Base-by-base conservation (phyloP, 2,113 vertebrate species). In the Atrichornis clamosus region DNA sequence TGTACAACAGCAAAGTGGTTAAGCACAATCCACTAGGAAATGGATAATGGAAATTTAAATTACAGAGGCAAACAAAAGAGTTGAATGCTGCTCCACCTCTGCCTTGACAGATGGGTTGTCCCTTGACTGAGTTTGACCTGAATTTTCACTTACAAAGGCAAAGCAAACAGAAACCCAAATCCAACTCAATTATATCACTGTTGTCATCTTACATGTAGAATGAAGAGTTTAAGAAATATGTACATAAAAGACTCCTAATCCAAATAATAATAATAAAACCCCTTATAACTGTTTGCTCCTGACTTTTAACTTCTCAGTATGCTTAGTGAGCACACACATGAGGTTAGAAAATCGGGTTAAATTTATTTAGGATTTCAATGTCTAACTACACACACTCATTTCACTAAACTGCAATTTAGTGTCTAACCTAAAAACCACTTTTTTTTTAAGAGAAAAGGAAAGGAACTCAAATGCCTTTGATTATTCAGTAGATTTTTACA, bases 31-130 rank as follows among this genome's bases (percentile, higher is more conserved):
- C 95, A 87, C 76, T 24, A 95, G 73, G 89, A 95, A 81, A 95
- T 20, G 56, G 68, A 78, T 91, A 95, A 90, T 55, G 52, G 87
- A 81, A 96, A 95, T 93, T 95, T 64, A 92, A 96, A 96, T 95
- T 90, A 94, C 80, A 86, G 79, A 84, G 60, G 79, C 89, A 95
- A 96, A 96, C 64, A 92, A 46, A 92, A 84, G 86, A 89, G 73
- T 13, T 67, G 72, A 92, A 87, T 52, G 73, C 64, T 81, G 87
- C 65, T 93, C 82, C 90, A 73, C 78, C 82, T 89, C 82, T 7
- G 20, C 64, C 76, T 74, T 83, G 86, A 84, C 11, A 33, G 84
- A 87, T 65, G 67, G 50, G 59, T 33, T 94, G 77, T 75, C 60
- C 93, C 93, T 84, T 84, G 94, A 86, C 83, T 84, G 86, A 92